Conservation (phyloP, 2,113 vertebrate genomes). For the Pleuronectes platessa region DNA sequence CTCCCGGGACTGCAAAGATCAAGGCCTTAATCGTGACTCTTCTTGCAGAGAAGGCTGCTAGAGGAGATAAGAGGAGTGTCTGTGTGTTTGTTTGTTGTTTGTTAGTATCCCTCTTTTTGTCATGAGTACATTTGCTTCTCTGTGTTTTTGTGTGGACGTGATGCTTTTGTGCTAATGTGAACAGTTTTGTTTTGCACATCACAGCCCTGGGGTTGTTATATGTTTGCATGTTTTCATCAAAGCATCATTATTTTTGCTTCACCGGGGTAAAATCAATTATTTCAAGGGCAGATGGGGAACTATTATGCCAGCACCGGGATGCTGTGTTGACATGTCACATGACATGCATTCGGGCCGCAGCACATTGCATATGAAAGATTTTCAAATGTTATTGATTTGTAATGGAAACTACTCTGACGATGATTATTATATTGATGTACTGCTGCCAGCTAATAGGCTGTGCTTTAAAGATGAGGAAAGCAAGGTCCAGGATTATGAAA, state of each 20-base stretch:
- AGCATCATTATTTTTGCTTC: conserved; percentile 11
- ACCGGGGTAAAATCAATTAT: conserved; percentile 43
- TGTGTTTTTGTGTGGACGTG: conserved; percentile 1
- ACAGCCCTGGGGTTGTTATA: not conserved
- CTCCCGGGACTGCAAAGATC: conserved; percentile 52
- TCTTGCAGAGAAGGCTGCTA: conserved; percentile 49
- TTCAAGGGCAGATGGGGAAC: conserved; percentile 42
- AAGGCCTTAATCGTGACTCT: conserved; percentile 53
- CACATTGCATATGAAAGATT: conserved; percentile 49
- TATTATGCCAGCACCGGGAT: conserved; percentile 17
- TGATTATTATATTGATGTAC: conserved; percentile 43
- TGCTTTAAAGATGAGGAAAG: conserved; percentile 25
- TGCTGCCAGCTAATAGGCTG: conserved; percentile 23
- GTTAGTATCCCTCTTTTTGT: conserved; percentile 24
- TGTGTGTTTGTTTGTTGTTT: not conserved
- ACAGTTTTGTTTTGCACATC: conserved; percentile 6
- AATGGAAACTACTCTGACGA: conserved; percentile 28
- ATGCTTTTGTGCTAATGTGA: not conserved
- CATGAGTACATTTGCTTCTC: conserved; percentile 18
- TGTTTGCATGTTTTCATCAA: conserved; percentile 25
- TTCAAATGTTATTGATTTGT: conserved; percentile 65
- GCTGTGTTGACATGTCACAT: conserved; percentile 35
- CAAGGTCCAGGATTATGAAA: conserved; percentile 24
- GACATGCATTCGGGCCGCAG: conserved; percentile 4
- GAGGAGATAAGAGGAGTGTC: conserved; percentile 38